A percentile compares a stretch with the other conserved stretches of the same genome.
Conservation (phyloP, 2,888 invertebrate genomes). For the Agrenia bidenticulata region DNA sequence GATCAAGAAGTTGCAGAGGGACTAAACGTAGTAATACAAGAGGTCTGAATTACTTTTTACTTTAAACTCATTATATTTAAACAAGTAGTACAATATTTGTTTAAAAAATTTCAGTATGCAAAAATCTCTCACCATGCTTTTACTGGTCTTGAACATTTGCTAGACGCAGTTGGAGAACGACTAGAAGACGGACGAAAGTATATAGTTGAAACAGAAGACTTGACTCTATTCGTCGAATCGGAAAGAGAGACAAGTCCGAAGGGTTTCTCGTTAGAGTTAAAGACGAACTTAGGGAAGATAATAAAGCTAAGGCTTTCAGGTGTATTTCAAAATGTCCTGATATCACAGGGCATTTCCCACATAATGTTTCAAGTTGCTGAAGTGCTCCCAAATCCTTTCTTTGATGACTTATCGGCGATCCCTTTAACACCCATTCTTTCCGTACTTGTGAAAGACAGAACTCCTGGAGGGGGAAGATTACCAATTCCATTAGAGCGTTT, state of each 20-base stretch:
- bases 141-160: not conserved
- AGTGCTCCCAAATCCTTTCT: conserved; percentile 23
- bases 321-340: too few species aligned
- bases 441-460: conserved; percentile 20
- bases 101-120: conserved; percentile 8
- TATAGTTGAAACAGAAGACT: not conserved
- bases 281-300: not conserved
- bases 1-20: not conserved
- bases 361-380: conserved; percentile 7
- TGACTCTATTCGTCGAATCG: not conserved
- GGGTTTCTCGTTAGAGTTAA: not conserved
- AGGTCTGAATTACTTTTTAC: not conserved
- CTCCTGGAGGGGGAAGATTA: conserved; percentile 6
- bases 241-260: not conserved
- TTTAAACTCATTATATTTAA: not conserved
- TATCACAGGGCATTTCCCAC: too few species aligned
- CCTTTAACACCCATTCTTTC: conserved; percentile 22
- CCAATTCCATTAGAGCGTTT: conserved; percentile 18
- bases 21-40: not conserved
- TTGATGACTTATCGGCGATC: conserved; percentile 31
- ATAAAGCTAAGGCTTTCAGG: too few species aligned
- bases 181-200: not conserved
- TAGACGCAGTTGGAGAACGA: conserved; percentile 7
- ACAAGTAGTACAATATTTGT: too few species aligned
- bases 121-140: not conserved